Base-by-base conservation (phyloP, 2,888 invertebrate genomes). In the Phaedon cochleariae region DNA sequence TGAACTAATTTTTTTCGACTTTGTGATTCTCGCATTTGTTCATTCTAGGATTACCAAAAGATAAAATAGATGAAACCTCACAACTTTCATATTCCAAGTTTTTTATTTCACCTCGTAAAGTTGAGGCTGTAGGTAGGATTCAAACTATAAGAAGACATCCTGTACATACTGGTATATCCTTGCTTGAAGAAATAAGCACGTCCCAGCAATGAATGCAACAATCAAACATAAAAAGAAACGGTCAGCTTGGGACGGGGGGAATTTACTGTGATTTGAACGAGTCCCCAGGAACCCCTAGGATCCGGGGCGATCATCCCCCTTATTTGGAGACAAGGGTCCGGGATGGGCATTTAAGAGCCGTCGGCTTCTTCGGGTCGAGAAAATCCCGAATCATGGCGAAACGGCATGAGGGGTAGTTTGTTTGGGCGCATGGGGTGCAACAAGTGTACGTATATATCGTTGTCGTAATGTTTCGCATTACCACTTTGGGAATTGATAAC, bases 221-320 rank as follows among this genome's bases (percentile, higher is more conserved):
- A 29, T 45, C 29, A 17, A 51, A 58, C 51, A 62, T 62, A 51
- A 58, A 62, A 62, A 58, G 29, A 41, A 62, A 57, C 45, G 62
- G 58, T 58, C 62, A 58, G 52, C 62, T 18, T 41, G 52, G 37
- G 55, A 45, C 37, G 45, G 41, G 54, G 60, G 59, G n/a, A n/a
- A 66, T 70, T 67, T 68, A 72, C 74, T 75, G 75, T 76, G 79
- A 79, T 78, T 77, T 74, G 74, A 74, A 79, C 75, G 74, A 74
- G 59, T 73, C 72, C 76, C 77, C 63, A 73, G 64, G 77, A 75
- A 75, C 74, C 75, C 71, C 67, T 74, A 69, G 64, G 67, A 65
- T 71, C 64, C 69, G 77, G 77, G 78, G 78, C 79, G 77, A 77
- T 79, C 78, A 76, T 78, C 76, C 76, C 78, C 78, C 75, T 75